Evolutionary conservation across 1,140 invertebrate genomes (phyloP), one percentile per base, ranked within the genome.

Genomic region (Brachionus asplanchnoidis): DNA sequence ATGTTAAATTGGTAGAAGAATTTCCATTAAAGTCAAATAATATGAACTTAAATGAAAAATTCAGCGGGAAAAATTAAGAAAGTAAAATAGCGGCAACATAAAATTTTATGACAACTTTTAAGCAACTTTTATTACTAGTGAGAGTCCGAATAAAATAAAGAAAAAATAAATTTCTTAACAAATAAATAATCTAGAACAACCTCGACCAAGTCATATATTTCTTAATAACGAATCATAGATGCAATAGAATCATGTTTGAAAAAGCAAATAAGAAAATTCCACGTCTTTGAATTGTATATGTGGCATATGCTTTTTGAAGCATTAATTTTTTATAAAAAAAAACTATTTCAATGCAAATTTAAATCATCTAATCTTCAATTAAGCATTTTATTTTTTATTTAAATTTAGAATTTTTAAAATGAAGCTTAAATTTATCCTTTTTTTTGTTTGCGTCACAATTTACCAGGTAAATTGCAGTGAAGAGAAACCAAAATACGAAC

Each of bases 401-500:
- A 26, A 60, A 20, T 60, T 60, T 60, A 60, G 53, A 60, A 17
- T 60, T 60, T 60, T 23, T 8, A 23, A 60, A 60, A 60, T 60
- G 53, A 60, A 60, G 53, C 53, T 60, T 60, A 60, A 60, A 60
- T 23, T 60, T 20, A 26, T 60, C 9, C 20, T 60, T 60, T 23
- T 60, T 9, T 60, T 17, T 60, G 20, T 23, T 60, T 60, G n/a
- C 9, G 17, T 60, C 7, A 20, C 17, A 60, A 60, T 60, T 60
- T 60, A 60, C 53, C 53, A 60, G 23, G 53, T 60, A 60, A 60
- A 60, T 60, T 60, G 53, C n/a, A 56, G 53, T 20, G 53, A 60
- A 20, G 53, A 60, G 20, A 73, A 82, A 56, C 28, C 36, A 20
- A 42, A 65, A 36, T 82, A 82, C 60, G 79, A 65, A 12, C 56